Percentiles rank a stretch among this genome's conserved stretches.
These are phyloP conservation scores for Melieria picta DNA, from an alignment of 2,888 invertebrate species.

Conservation along the genomic window DNA sequence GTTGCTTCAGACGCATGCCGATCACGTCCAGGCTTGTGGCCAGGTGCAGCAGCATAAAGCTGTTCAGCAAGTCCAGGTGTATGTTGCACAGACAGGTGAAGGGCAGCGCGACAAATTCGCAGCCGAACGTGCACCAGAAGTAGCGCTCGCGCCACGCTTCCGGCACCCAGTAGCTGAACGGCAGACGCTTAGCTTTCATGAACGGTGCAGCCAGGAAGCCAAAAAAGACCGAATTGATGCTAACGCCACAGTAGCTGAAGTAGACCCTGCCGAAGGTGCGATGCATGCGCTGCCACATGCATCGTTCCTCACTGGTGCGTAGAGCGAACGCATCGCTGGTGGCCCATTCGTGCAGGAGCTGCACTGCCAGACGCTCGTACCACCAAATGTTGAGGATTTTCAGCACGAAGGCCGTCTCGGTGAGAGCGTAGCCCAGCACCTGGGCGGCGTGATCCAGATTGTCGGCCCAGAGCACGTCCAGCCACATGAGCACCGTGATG, in stretches of 20 bases:
- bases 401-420: conserved; percentile 50
- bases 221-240: conserved; percentile 35
- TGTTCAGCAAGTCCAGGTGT: conserved; percentile 51
- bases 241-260: conserved; percentile 40
- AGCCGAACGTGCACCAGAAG: conserved; percentile 52
- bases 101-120: conserved; percentile 52
- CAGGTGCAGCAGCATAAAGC: conserved; percentile 56
- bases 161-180: conserved; percentile 57
- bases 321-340: conserved; percentile 40
- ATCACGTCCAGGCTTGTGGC: conserved; percentile 51
- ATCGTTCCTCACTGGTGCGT: conserved; percentile 43
- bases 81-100: conserved; percentile 51
- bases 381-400: conserved; percentile 57
- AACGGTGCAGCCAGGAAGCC: conserved; percentile 44
- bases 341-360: conserved; percentile 47
- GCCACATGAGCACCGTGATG: conserved; percentile 53
- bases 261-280: conserved; percentile 42
- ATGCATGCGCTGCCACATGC: conserved; percentile 47
- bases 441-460: conserved; percentile 54
- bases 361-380: conserved; percentile 41
- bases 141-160: conserved; percentile 52
- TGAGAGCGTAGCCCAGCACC: conserved; percentile 56
- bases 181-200: conserved; percentile 47
- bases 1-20: conserved; percentile 47
- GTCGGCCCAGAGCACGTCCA: conserved; percentile 49